These are phyloP conservation scores for Trissolcus basalis DNA, from an alignment of 1,140 invertebrate species.

Conservation along the genomic window DNA sequence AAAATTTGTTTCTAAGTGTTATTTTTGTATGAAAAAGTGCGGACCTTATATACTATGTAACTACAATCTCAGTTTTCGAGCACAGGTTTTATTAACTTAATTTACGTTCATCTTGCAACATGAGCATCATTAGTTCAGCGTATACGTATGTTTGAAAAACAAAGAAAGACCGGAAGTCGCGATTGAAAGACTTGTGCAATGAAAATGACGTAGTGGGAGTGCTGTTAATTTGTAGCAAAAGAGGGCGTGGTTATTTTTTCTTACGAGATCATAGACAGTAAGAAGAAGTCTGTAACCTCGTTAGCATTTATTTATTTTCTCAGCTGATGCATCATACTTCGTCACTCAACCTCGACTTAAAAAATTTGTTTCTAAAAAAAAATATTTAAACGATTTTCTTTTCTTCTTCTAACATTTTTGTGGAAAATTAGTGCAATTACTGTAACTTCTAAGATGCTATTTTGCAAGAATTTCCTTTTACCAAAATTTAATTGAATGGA, in stretches of 20 bases:
- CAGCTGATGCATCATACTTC: conserved; percentile 50
- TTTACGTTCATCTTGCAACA: conserved; percentile 51
- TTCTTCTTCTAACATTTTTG: conserved; percentile 32
- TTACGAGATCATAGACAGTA: conserved; percentile 59
- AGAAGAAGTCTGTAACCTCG: conserved; percentile 56
- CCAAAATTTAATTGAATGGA: too few species aligned
- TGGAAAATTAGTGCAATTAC: too few species aligned
- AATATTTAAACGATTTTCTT: conserved; percentile 30
- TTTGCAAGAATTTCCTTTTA: too few species aligned
- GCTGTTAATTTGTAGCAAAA: conserved; percentile 56
- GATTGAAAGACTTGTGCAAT: conserved; percentile 56
- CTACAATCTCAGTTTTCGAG: neutral
- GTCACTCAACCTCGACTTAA: conserved; percentile 47
- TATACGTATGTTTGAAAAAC: conserved; percentile 48
- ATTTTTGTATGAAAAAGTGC: too few species aligned
- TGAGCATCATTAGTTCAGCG: conserved; percentile 48
- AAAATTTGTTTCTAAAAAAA: conserved; percentile 19
- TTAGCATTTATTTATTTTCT: conserved; percentile 56
- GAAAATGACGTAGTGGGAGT: conserved; percentile 40
- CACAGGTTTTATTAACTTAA: conserved; percentile 35
- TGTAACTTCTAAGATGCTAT: too few species aligned
- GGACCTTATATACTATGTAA: too few species aligned
- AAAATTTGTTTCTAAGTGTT: too few species aligned
- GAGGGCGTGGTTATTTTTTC: conserved; percentile 64
- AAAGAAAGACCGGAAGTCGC: conserved; percentile 60